Conservation (phyloP, 2,888 invertebrate species). For the Lasioglossum leucozonium region DNA sequence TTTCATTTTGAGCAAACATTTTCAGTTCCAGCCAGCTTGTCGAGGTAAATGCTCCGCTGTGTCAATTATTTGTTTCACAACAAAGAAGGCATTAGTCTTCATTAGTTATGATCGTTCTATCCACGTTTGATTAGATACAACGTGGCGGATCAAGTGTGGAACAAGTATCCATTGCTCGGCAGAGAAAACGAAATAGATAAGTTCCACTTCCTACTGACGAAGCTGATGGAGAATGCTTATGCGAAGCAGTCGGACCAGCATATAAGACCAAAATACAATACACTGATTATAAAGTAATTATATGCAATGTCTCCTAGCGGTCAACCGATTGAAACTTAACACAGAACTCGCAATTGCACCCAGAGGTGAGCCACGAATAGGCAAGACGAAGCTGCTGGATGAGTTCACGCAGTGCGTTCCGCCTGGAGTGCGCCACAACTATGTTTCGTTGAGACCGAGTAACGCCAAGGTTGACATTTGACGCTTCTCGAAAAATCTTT, state of each 20-base stretch:
- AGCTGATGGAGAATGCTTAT: conserved; percentile 56
- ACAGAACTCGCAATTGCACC: conserved; percentile 47
- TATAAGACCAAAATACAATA: conserved; percentile 64
- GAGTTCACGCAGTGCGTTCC: conserved; percentile 86
- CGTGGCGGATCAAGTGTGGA: conserved; percentile 65
- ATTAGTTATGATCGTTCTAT: too few relatives aligned
- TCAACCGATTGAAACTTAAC: neutral
- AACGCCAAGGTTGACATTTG: conserved; percentile 80
- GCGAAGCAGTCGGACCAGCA: neutral
- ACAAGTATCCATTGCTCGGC: conserved; percentile 86
- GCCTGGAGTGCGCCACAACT: conserved; percentile 78
- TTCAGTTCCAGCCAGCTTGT: too few relatives aligned
- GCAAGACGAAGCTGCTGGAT: conserved; percentile 87
- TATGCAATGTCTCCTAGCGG: neutral
- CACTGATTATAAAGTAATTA: conserved; percentile 75
- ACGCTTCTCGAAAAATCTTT: neutral
- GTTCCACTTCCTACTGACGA: conserved; percentile 70
- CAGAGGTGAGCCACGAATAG: conserved; percentile 87
- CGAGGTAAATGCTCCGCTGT: too few relatives aligned
- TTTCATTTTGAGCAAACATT: too few relatives aligned
- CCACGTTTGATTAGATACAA: conserved; percentile 16
- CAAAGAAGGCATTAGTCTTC: neutral
- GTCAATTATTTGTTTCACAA: too few relatives aligned
- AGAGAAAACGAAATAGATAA: conserved; percentile 84
- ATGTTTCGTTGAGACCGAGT: conserved; percentile 79